Evolutionary conservation across 1,140 invertebrate species (phyloP).

Genomic region (Conus betulinus): DNA sequence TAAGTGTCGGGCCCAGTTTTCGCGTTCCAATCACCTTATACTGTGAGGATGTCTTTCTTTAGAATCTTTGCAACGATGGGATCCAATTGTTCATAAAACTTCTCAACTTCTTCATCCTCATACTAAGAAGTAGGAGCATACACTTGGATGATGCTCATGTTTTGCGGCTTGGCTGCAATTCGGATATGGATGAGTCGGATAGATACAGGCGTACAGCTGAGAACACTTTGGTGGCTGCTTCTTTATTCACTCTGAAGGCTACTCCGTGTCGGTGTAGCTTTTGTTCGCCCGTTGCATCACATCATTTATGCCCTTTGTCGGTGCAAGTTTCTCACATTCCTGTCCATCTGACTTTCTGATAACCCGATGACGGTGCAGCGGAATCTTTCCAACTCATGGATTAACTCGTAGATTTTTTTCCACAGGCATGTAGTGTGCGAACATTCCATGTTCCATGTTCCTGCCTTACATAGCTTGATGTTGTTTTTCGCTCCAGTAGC

Average conservation of each 20-base stretch:
- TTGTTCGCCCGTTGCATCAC: not conserved
- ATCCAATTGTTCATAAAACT: conserved; percentile 59
- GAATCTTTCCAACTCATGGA: conserved; percentile 23
- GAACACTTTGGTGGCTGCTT: not conserved
- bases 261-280: conserved; percentile 23
- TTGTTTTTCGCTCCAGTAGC: not conserved
- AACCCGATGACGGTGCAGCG: conserved; percentile 17
- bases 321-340: conserved; percentile 14
- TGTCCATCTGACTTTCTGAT: not conserved
- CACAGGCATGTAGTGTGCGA: not conserved
- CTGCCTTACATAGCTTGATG: not conserved
- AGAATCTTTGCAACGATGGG: conserved; percentile 11
- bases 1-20: not conserved
- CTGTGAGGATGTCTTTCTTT: conserved; percentile 43
- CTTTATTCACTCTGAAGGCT: conserved; percentile 31
- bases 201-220: not conserved
- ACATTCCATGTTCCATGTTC: conserved; percentile 36
- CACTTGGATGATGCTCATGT: conserved; percentile 42
- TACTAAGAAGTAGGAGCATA: conserved; percentile 13
- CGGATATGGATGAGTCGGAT: conserved; percentile 41
- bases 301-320: conserved; percentile 37
- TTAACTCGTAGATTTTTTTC: conserved; percentile 8
- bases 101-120: conserved; percentile 56
- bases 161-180: conserved; percentile 29
- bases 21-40: conserved; percentile 36